These are phyloP conservation scores for Hassar affinis DNA, from an alignment of 2,113 vertebrate species.

Conservation along the genomic window DNA sequence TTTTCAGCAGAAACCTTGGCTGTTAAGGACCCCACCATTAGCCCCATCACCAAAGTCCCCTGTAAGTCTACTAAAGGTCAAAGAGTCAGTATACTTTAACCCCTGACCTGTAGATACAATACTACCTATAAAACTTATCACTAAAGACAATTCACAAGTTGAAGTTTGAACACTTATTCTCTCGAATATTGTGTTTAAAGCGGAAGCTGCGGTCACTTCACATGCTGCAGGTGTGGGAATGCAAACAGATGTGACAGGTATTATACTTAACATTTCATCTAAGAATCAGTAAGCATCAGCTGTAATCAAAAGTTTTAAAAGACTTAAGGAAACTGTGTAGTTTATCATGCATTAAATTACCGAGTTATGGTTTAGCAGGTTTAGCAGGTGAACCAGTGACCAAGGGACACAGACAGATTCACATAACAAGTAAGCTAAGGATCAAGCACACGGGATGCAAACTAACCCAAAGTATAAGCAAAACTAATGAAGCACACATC, in stretches of 20 bases:
- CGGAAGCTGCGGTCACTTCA: constrained; percentile 19
- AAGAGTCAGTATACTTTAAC: neutral
- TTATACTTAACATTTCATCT: neutral
- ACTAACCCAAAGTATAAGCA: neutral
- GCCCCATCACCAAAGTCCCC: constrained; percentile 40
- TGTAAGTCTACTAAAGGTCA: constrained; percentile 47
- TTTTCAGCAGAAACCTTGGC: constrained; percentile 43
- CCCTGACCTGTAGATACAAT: neutral
- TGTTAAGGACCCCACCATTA: constrained; percentile 38
- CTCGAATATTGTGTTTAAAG: constrained; percentile 1
- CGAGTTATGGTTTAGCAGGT: constrained; percentile 43
- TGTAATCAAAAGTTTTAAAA: neutral
- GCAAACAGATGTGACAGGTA: constrained; percentile 50
- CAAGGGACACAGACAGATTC: constrained; percentile 41
- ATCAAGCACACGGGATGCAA: neutral
- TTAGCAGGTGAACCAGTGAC: constrained; percentile 43
- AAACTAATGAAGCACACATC: neutral
- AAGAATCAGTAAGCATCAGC: neutral
- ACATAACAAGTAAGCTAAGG: constrained; percentile 46
- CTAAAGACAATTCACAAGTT: neutral
- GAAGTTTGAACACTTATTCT: neutral
- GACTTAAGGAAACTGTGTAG: neutral
- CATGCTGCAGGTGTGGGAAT: neutral
- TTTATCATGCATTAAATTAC: neutral
- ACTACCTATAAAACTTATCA: neutral